Evolutionary conservation across 2,888 invertebrate genomes (phyloP).

Genomic region (Aproaerema taeniolella): DNA sequence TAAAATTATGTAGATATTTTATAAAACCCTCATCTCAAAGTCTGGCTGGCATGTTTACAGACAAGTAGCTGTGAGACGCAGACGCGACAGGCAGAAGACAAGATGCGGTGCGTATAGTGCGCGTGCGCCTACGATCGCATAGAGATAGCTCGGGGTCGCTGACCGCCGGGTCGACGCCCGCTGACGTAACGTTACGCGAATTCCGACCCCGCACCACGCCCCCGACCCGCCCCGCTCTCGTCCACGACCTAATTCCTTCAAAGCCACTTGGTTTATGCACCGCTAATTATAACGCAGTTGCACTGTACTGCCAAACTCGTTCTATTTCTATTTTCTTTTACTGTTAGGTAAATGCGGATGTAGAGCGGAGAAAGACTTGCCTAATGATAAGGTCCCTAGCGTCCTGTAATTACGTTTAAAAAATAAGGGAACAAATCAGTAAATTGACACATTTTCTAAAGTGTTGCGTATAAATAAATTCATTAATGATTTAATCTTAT

Average conservation of each 20-base stretch:
- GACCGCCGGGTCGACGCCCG: slow-evolving; percentile 72
- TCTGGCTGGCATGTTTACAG: too few species aligned
- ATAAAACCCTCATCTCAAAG: too few species aligned
- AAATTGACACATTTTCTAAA: too few species aligned
- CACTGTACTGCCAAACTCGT: slow-evolving; percentile 54
- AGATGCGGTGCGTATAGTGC: slow-evolving; percentile 39
- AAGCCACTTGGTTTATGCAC: slow-evolving; percentile 71
- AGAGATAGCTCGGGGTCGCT: slow-evolving; percentile 72
- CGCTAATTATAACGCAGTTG: slow-evolving; percentile 61
- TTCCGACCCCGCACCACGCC: slow-evolving; percentile 50
- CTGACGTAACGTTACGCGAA: slow-evolving; percentile 77
- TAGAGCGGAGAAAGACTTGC: too few species aligned
- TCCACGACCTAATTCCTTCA: slow-evolving; percentile 71
- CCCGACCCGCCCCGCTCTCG: slow-evolving; percentile 28
- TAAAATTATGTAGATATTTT: too few species aligned
- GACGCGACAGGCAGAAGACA: background rate
- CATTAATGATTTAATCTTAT: too few species aligned
- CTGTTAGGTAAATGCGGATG: too few species aligned
- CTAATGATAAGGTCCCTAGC: too few species aligned
- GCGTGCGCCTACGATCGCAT: slow-evolving; percentile 56
- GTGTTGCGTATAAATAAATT: too few species aligned
- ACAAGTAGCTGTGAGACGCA: too few species aligned
- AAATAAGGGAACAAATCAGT: too few species aligned
- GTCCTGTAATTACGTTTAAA: too few species aligned
- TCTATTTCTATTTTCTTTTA: slow-evolving; percentile 62